phyloP scores from a whole-genome alignment of 2,797 vertebrate genomes.

The Chaenodraco wilsoni region DNA sequence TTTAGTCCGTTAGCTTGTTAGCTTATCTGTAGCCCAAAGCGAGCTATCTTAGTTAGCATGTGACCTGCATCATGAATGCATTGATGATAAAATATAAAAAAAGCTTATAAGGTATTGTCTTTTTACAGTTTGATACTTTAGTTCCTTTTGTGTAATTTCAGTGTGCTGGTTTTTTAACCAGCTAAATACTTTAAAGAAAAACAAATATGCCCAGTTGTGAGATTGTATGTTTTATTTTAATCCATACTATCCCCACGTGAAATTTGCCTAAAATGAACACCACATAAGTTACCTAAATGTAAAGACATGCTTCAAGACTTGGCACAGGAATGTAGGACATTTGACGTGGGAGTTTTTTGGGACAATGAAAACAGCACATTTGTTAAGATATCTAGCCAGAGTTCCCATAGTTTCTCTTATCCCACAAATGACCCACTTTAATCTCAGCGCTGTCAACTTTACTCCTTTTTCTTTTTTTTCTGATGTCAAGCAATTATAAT shows the following conservation, averaged over 20 bases:
- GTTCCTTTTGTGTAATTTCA: too few species aligned
- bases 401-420: slow-evolving; percentile 31
- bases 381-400: slow-evolving; percentile 9
- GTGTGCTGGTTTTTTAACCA: too few species aligned
- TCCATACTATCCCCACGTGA: neutral
- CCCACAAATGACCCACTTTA: slow-evolving; percentile 17
- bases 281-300: slow-evolving; percentile 1
- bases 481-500: slow-evolving; percentile 42
- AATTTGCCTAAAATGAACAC: neutral
- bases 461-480: slow-evolving; percentile 23
- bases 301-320: slow-evolving; percentile 2
- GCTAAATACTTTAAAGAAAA: too few species aligned
- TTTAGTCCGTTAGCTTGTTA: neutral
- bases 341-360: slow-evolving; percentile 11
- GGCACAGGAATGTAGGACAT: slow-evolving; percentile 12
- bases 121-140: too few species aligned
- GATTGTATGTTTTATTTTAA: neutral
- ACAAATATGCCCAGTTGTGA: too few species aligned
- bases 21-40: neutral
- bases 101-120: too few species aligned
- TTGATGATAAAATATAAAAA: too few species aligned
- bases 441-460: neutral
- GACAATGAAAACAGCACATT: slow-evolving; percentile 24
- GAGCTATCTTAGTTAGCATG: too few species aligned
- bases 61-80: too few species aligned